A percentile compares a stretch with the other conserved stretches of the same genome.
Evolutionary conservation across 2,797 vertebrate species (phyloP).

Genomic region (Poecilia gillii): DNA sequence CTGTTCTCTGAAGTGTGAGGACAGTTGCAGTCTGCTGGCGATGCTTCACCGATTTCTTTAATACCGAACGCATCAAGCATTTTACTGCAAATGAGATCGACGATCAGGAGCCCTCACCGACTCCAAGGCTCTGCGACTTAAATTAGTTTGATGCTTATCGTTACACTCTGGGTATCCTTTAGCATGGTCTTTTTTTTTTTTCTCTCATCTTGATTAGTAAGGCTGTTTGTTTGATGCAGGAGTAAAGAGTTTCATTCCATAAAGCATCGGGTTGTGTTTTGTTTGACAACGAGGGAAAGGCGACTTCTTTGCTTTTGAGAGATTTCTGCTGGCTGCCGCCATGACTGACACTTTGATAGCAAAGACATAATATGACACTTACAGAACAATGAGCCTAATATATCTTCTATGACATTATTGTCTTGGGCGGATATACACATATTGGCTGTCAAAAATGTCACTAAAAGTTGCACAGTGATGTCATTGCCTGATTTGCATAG

Average conservation of each 20-base stretch:
- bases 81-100: conserved; percentile 6
- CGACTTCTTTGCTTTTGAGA: neutral
- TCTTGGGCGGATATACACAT: neutral
- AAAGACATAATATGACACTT: neutral
- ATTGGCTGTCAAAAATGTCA: neutral
- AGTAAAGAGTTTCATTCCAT: neutral
- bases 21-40: neutral
- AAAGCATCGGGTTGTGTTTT: neutral
- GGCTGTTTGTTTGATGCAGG: neutral
- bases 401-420: neutral
- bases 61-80: neutral
- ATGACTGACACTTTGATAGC: neutral
- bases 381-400: neutral
- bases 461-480: neutral
- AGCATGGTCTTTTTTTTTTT: neutral
- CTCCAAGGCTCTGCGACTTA: conserved; percentile 1
- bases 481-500: neutral
- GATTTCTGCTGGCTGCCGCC: neutral
- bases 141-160: conserved; percentile 2
- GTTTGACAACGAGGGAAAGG: neutral
- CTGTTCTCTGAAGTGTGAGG: neutral
- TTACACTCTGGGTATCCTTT: neutral
- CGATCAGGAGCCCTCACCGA: neutral
- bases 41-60: conserved; percentile 2
- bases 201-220: neutral